Evolutionary conservation across 2,797 vertebrate genomes (phyloP).

Genomic region (Mormyrops attenuatus): DNA sequence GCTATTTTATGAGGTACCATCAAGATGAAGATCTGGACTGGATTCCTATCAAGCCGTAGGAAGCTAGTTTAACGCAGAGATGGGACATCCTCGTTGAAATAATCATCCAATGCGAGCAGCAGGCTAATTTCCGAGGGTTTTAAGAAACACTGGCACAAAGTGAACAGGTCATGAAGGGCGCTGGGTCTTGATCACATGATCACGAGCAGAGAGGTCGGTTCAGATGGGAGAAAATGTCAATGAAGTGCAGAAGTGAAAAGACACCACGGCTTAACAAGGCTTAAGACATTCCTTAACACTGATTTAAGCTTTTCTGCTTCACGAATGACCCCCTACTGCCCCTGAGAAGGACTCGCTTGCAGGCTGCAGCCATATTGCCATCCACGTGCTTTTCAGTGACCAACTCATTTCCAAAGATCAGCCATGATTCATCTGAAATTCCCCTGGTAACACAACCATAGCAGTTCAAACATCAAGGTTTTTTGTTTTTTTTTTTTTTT

Average conservation of each 20-base stretch:
- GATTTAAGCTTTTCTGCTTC: neutral
- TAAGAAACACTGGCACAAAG: neutral
- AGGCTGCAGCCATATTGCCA: neutral
- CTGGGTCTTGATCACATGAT: neutral
- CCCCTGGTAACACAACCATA: neutral
- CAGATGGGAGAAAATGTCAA: neutral
- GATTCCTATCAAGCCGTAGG: neutral
- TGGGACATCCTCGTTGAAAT: neutral
- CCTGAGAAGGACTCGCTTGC: neutral
- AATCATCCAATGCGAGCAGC: neutral
- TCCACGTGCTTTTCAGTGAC: neutral
- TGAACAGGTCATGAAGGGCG: neutral
- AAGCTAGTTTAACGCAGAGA: neutral
- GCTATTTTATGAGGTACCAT: neutral
- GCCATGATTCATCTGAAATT: neutral
- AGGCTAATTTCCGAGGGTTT: neutral
- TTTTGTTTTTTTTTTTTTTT: neutral
- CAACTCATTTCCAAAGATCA: neutral
- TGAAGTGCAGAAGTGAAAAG: neutral
- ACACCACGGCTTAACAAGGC: neutral
- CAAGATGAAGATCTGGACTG: neutral
- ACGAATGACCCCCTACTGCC: neutral
- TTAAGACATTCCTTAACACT: neutral
- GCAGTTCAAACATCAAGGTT: neutral
- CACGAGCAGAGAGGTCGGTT: neutral